Evolutionary conservation across 2,888 invertebrate species (phyloP), one percentile per base, ranked within the genome.

Genomic region (Eurytoma californica): DNA sequence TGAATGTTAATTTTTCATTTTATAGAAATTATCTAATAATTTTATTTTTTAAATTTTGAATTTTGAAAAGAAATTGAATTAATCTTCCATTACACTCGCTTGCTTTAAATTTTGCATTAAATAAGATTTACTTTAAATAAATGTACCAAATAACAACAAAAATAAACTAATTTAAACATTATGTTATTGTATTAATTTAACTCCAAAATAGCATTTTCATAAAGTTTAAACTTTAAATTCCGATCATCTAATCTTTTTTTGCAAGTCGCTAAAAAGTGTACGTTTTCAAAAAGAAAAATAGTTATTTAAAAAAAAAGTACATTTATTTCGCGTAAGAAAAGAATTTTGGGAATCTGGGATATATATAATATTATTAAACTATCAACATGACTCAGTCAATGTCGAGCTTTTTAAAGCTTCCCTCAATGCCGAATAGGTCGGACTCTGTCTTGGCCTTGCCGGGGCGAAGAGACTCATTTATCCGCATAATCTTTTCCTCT

Each of bases 391-490:
- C 39, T 88, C 91, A 95, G 89, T 95, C 95, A 57, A 95, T 92
- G 58, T 94, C 94, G 30, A 95, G 89, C 85, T 94, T 95, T 87
- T 94, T 95, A 86, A 95, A 95, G 86, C 94, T 94, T 24, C 95
- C 95, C 84, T 95, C 94, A 4, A 94, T 92, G 47, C 95, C 95
- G 83, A 94, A 91, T 12, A 94, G 88, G 82, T 93, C 93, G 0
- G 92, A 92, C 0, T 91, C 92, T 77, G 92, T 92, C 88, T 94
- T 94, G 58, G 93, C 92, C 82, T 94, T 94, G 28, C 94, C 94
- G 0, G 93, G 92, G 53, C 95, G 91, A 49, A 91, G 86, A 0
- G 92, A 89, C 83, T 95, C 95, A 72, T 92, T 91, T 0, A 94
- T 93, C 49, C 92, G 90, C 85, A 92, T 92, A n/a, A 89, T 91